These are phyloP conservation scores for Lobophora halterata DNA, from an alignment of 2,888 invertebrate species.

Conservation along the genomic window DNA sequence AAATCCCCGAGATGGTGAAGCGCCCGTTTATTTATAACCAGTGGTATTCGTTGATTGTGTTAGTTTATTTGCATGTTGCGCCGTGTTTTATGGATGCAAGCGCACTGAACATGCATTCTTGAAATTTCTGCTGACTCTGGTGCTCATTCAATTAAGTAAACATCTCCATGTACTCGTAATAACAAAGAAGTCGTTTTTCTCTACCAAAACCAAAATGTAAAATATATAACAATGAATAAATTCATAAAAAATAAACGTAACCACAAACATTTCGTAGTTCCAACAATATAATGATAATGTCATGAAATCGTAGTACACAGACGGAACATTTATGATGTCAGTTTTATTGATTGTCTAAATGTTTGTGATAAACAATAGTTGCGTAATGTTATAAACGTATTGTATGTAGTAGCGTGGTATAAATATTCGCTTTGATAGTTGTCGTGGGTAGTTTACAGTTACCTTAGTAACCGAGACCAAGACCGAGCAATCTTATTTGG, in stretches of 20 bases:
- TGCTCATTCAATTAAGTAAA: conserved; percentile 9
- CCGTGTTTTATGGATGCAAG: conserved; percentile 42
- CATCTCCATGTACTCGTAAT: too few species aligned
- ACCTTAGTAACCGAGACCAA: conserved; percentile 9
- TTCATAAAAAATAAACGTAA: too few species aligned
- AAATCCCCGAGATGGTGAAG: conserved; percentile 52
- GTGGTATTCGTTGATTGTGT: conserved; percentile 62
- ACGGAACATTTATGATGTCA: too few species aligned
- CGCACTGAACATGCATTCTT: conserved; percentile 37
- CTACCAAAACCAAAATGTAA: too few species aligned
- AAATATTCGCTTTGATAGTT: conserved; percentile 14
- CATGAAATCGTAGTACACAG: too few species aligned
- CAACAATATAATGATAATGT: too few species aligned
- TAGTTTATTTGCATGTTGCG: conserved; percentile 58
- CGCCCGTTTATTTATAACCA: conserved; percentile 64
- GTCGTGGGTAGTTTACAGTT: conserved; percentile 9
- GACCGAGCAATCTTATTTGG: conserved; percentile 13
- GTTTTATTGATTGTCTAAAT: conserved; percentile 7
- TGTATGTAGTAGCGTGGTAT: not conserved
- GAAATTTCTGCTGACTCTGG: conserved; percentile 29
- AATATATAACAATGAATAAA: too few species aligned
- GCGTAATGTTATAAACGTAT: conserved; percentile 6
- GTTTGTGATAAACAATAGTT: conserved; percentile 11
- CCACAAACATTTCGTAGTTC: too few species aligned
- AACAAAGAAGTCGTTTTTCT: too few species aligned